Base-by-base conservation (phyloP, 2,797 vertebrate species). In the Chrosomus eos region DNA sequence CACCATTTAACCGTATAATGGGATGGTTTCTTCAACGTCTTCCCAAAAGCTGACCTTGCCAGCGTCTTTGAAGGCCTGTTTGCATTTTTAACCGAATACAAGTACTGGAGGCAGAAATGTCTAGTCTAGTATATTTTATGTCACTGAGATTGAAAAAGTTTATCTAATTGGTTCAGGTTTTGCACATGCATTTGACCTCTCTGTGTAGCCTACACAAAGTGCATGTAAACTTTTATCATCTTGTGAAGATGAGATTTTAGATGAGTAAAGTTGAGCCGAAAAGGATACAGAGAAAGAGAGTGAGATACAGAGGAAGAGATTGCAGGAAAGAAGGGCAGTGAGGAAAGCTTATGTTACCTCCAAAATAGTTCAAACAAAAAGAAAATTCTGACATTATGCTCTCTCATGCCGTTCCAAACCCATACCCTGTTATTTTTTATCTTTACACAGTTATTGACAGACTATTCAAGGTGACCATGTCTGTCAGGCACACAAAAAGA, bases 1-100 rank as follows among this genome's bases (percentile, higher is more conserved):
- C 93, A 92, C 92, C 94, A 94, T 95, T 95, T 95, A 93, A 94
- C 94, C 55, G 87, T 90, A 92, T 94, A 95, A 95, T 94, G 89
- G 90, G 89, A 71, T 88, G 89, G 90, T 88, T 94, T 94, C 93
- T 94, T 94, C 91, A 90, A 91, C 88, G 90, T 93, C 92, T 92
- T 93, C 89, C 93, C 93, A 93, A 92, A 91, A 89, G 85, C 82
- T 86, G 87, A 93, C 92, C 92, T 94, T 93, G 92, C 60, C 72
- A 33, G 80, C 7, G 81, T 74, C 64, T 58, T 91, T 90, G 92
- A 93, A 88, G 90, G 87, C 84, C 87, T 70, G 87, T 67, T 40
- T 60, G 48, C 40, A 48, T 60, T 76, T 85, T 85, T 51, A 38
- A 79, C 84, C 83, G 83, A 53, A 33, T 70, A 68, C 62, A 81